Conservation (phyloP, 2,888 invertebrate species). For the Lucinisca nassula region DNA sequence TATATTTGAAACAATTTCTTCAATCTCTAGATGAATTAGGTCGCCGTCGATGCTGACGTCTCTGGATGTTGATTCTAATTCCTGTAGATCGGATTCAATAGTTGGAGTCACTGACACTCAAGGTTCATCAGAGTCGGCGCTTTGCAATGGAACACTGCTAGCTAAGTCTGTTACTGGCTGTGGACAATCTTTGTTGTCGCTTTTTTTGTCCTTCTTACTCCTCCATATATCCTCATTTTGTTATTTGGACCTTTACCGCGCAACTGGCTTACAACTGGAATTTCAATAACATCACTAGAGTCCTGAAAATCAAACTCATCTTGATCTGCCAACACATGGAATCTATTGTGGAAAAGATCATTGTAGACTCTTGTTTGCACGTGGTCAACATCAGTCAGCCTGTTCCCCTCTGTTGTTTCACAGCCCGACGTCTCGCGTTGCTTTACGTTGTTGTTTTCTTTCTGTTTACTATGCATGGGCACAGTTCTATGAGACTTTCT, state of each 20-base stretch:
- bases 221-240: not conserved
- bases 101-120: not conserved
- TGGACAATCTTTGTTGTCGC: not conserved
- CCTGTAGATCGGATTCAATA: not conserved
- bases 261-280: not conserved
- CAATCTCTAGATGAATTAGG: not conserved
- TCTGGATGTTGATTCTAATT: not conserved
- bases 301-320: not conserved
- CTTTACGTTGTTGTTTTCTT: not conserved
- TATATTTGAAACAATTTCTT: not conserved
- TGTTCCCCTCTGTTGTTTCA: no score
- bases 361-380: not conserved
- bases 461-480: not conserved
- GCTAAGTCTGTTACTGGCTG: not conserved
- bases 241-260: not conserved
- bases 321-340: not conserved
- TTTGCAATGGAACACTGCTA: not conserved
- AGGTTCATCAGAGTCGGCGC: not conserved
- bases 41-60: not conserved
- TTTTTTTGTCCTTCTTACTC: not conserved
- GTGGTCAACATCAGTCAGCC: no score
- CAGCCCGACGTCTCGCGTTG: not conserved
- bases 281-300: not conserved
- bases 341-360: not conserved
- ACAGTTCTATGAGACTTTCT: no score